Evolutionary conservation across 2,113 vertebrate species (phyloP).

Genomic region (Pampusana beccarii): DNA sequence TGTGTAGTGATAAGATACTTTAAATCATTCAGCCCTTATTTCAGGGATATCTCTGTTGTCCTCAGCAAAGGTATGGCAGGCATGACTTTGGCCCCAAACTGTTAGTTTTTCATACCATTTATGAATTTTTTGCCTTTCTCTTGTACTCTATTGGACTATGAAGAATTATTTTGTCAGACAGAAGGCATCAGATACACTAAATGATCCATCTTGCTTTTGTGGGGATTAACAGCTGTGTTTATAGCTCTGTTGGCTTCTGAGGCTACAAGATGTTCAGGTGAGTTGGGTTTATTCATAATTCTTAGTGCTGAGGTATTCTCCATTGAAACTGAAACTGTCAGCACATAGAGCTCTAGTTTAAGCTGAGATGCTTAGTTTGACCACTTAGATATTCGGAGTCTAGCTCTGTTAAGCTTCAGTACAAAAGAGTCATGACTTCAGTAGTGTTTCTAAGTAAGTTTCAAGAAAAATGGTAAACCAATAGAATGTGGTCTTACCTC

Average conservation of each 20-base stretch:
- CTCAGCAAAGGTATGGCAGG: neutral
- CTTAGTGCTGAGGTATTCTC: neutral
- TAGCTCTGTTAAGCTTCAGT: neutral
- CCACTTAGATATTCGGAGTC: neutral
- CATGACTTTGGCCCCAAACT: neutral
- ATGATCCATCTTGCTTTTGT: neutral
- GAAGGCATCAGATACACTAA: neutral
- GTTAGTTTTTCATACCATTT: neutral
- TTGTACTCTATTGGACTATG: neutral
- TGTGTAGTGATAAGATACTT: neutral
- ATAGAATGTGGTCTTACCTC: constrained; percentile 56
- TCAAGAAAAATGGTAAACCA: neutral
- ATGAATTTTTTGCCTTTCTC: neutral
- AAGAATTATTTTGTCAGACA: neutral
- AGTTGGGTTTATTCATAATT: neutral
- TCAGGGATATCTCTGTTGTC: neutral
- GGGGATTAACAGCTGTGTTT: neutral
- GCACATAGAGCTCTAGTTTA: neutral
- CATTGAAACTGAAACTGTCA: neutral
- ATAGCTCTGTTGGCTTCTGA: neutral
- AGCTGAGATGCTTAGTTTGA: neutral
- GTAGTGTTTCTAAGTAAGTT: neutral
- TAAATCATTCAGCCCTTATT: neutral
- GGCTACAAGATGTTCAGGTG: neutral
- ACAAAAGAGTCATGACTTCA: neutral